Conservation (phyloP, 1,140 invertebrate genomes). For the Piezodorus guildinii region DNA sequence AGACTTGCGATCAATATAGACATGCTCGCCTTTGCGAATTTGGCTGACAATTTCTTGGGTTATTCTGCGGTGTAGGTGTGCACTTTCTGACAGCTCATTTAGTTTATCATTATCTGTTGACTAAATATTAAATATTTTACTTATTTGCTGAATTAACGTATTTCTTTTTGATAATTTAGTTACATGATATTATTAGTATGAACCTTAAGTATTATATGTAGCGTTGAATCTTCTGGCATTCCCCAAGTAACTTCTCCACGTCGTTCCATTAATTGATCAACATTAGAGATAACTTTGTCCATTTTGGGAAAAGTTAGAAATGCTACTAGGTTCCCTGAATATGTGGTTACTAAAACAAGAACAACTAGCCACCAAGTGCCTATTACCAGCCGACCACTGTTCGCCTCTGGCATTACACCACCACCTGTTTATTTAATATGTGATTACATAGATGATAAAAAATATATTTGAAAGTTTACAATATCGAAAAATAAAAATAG, state of each 20-base stretch:
- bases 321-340: constrained; percentile 84
- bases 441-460: no score
- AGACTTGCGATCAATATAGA: constrained; percentile 69
- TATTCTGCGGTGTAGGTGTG: constrained; percentile 38
- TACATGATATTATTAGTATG: background rate
- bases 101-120: constrained; percentile 44
- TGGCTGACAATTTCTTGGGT: constrained; percentile 41
- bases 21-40: constrained; percentile 52
- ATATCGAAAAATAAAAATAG: no score
- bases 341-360: constrained; percentile 79
- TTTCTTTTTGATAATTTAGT: background rate
- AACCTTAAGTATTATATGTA: constrained; percentile 51
- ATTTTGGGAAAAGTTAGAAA: constrained; percentile 86
- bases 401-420: constrained; percentile 66
- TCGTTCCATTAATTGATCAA: constrained; percentile 55
- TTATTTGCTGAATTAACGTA: background rate
- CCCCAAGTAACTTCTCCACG: constrained; percentile 56
- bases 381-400: constrained; percentile 77
- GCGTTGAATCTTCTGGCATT: constrained; percentile 53
- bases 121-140: constrained; percentile 31
- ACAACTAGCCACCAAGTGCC: constrained; percentile 90
- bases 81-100: constrained; percentile 39
- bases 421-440: constrained; percentile 48
- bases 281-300: constrained; percentile 57
- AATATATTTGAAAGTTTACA: no score